Evolutionary conservation across 2,797 vertebrate species (phyloP), one percentile per base, ranked within the genome.

Genomic region (Mionectes olivaceus): DNA sequence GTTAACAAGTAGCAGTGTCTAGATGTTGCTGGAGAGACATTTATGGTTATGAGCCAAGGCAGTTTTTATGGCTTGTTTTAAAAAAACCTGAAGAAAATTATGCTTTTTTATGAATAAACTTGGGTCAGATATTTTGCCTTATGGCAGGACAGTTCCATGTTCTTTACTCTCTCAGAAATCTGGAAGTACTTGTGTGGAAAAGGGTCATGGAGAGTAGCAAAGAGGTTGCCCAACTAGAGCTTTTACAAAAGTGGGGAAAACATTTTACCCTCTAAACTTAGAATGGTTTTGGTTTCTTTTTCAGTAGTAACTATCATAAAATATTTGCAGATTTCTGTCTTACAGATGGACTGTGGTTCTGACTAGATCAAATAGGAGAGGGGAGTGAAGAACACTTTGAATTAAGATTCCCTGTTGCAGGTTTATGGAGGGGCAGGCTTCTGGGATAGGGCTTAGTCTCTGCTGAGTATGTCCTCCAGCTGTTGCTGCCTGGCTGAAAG

Each of bases 81-180:
- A 77, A 55, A 52, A 53, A 32, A 9, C 0, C 2, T 13, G 32
- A 27, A 10, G 22, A 50, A 85, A 65, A 32, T 4, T 1, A 10
- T 14, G 19, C 4, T 6, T 56, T 73, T 53, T 27, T 2, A 19
- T 21, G 11, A 11, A 32, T 70, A 44, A 56, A 12, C 9, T 53
- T 57, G 3, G 43, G 28, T 64, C 25, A 39, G 21, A 7, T 79
- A 14, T 19, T 84, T 93, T 81, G 19, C 15, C n/a, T 71, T 1
- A 0, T 61, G 18, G 8, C 64, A 47, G 24, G 15, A 35, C 4
- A 7, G 8, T 32, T 81, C 7, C 22, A 4, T 33, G 11, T 73
- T 68, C 19, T 69, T 81, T 71, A 35, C 4, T 14, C 24, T 74
- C 5, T 82, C 11, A 59, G 33, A 78, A 79, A 61, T 33, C 18